Evolutionary conservation across 2,797 vertebrate genomes (phyloP), one percentile per base, ranked within the genome.

Genomic region (Coilia nasus): DNA sequence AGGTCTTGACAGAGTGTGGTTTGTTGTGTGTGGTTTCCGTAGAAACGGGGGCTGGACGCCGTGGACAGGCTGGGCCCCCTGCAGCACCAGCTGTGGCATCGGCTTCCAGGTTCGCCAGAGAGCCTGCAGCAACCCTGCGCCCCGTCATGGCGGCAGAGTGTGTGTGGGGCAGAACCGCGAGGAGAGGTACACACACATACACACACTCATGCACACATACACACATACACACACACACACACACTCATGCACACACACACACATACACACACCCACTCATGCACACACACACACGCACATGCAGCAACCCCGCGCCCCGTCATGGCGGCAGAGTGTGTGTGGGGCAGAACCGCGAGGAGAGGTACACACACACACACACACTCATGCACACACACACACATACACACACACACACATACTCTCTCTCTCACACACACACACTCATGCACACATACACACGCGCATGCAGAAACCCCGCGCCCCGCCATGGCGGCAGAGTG

Each of bases 31-130:
- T 19, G 82, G 59, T 92, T 82, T 88, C 92, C 88, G 89, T 92
- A 99, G 98, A 94, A 99, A 98, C 50, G 98, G 98, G 83, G 98
- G 97, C 11, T 99, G 98, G 98, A 99, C 98, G 5, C 97, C 97
- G 0, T 99, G 98, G 98, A 97, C 98, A 3, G 93, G 95, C 44
- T 99, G 98, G 98, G 97, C 98, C 21, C 96, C 96, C 71, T 99
- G 98, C 94, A 99, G 98, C 92, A 99, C 98, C 85, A 98, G 96
- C 88, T 99, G 98, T 47, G 98, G 98, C 83, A 98, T 99, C 44
- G 98, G 98, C 90, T 99, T 99, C 93, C 98, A 99, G 94, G 98
- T 98, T 82, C 97, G 98, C 0, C 98, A 99, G 88, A 97, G 98
- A 1, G 97, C 97, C 89, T 99, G 98, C 93, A 99, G 97, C 94